Base-by-base conservation (phyloP, 2,888 invertebrate genomes). In the Pharmacophagus antenor region DNA sequence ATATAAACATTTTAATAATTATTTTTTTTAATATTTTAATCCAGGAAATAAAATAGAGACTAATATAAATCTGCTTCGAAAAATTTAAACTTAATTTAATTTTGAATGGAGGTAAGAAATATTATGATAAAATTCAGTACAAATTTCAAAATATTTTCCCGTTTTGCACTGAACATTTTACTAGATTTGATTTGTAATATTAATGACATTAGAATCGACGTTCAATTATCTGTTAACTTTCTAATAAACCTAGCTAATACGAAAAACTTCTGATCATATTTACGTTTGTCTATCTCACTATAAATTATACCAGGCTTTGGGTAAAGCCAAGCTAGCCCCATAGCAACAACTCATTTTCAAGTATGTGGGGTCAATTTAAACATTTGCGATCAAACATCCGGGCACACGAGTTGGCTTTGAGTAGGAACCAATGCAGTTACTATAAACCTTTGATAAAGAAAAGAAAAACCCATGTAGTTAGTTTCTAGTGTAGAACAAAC, bases 61-160 rank as follows among this genome's bases (percentile, higher is more conserved):
- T n/a, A n/a, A n/a, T n/a, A n/a, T n/a, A n/a, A n/a, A n/a, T n/a
- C n/a, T n/a, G n/a, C 12, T 27, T n/a, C 20, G 15, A 27, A 27
- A 46, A 31, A 46, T 27, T 46, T 54, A n/a, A 46, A 12, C 27
- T 54, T 25, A 25, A 12, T n/a, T 44, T 20, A 17, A 46, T 46
- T 54, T 55, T 21, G 47, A 47, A 47, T 47, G 27, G 4, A 46
- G 27, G 20, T 27, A 46, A 46, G 46, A 46, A 21, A 44, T 53
- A 55, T n/a, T n/a, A n/a, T n/a, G n/a, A n/a, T n/a, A n/a, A 21
- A 21, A 37, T 47, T 46, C 7, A 31, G 31, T 31, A 31, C 10
- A 15, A 2, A 12, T 31, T 12, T 12, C 10, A 15, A 31, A 31
- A 15, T 12, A 3, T 10, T 31, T 31, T 10, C 2, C 8, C 8